Base-by-base conservation (phyloP, 2,888 invertebrate genomes). In the Drosophila helvetica region DNA sequence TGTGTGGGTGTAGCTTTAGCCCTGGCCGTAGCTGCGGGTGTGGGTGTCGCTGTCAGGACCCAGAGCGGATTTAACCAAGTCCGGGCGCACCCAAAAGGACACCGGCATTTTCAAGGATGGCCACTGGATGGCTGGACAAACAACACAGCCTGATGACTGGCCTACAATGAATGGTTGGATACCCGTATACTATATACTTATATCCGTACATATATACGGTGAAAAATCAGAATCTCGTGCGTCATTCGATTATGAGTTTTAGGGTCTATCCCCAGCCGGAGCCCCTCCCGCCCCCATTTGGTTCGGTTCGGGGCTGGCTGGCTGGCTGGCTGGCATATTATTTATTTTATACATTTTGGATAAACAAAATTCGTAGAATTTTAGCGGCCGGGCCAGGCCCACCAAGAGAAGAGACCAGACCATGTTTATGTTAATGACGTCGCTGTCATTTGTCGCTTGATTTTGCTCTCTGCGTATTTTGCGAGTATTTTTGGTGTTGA, bases 201-300 rank as follows among this genome's bases (percentile, higher is more conserved):
- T 42, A 42, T n/a, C 22, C 30, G 8, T 54, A 43, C 19, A 10
- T 30, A 33, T 50, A 54, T 47, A 22, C 33, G 27, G 7, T 52
- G 42, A 58, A 52, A 77, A 77, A 77, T 77, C 73, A 63, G 61
- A 78, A 61, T 54, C 70, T 80, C 78, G 79, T 85, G 85, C 85
- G 89, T 85, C 85, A 85, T 87, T 87, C 77, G 86, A 85, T 85
- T 89, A 77, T 85, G 85, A 77, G 65, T 85, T 80, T 57, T 75
- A 64, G 57, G 55, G 73, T 30, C 76, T 61, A 61, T 66, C 57
- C 70, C 56, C 46, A 48, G 50, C 51, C 50, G 9, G 18, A 15
- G 42, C 25, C 50, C 48, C 38, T 6, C 52, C 38, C 43, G 57
- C 27, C 42, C 62, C 48, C 48, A 19, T 19, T 46, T 55, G 79